Conservation (phyloP, 1,140 invertebrate genomes). For the Heliconius hermathena region DNA sequence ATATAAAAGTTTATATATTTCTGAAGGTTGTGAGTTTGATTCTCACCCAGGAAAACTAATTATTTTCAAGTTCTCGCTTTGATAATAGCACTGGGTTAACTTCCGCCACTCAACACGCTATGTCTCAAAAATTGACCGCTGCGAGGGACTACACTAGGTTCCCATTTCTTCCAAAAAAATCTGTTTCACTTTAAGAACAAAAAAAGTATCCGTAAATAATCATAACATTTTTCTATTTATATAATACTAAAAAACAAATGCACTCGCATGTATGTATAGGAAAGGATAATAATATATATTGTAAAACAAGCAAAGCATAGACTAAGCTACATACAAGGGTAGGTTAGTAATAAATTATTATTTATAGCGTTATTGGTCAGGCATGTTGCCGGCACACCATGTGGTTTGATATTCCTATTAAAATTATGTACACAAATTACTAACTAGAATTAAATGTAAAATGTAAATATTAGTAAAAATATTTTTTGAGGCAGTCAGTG, state of each 20-base stretch:
- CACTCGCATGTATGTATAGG: neutral
- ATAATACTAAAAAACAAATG: neutral
- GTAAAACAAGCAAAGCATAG: neutral
- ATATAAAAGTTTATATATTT: too few species aligned
- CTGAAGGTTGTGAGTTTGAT: too few species aligned
- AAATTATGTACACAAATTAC: neutral
- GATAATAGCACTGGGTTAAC: too few species aligned
- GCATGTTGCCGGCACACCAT: constrained; percentile 4
- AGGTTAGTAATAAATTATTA: constrained; percentile 12
- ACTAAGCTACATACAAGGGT: neutral
- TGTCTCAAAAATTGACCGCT: too few species aligned
- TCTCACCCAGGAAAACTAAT: too few species aligned
- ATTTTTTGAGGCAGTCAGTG: neutral
- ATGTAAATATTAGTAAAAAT: neutral
- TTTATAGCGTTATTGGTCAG: constrained; percentile 6
- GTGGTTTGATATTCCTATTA: neutral
- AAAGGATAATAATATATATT: neutral
- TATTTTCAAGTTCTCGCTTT: too few species aligned
- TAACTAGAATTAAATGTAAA: neutral
- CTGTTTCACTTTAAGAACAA: too few species aligned
- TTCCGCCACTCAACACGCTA: too few species aligned
- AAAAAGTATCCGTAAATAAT: too few species aligned
- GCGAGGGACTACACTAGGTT: too few species aligned
- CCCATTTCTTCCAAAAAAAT: too few species aligned
- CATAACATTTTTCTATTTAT: too few species aligned